Evolutionary conservation across 2,888 invertebrate genomes (phyloP), one percentile per base, ranked within the genome.

Genomic region (Cephus spinipes): DNA sequence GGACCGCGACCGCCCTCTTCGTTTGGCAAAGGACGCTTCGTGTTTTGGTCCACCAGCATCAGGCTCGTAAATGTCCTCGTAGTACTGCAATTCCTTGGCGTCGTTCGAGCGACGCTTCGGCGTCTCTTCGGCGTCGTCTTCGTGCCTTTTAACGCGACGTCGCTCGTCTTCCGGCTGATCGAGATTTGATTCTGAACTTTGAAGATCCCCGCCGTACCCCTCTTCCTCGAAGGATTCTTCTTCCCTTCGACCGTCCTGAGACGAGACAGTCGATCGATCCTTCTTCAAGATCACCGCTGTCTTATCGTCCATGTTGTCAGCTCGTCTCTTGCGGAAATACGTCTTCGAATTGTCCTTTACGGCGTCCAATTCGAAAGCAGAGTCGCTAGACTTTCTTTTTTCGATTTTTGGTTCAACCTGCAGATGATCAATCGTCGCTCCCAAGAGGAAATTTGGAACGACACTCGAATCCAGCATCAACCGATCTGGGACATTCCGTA

Each of bases 61-160:
- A 23, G 69, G 76, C 74, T 79, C 78, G 68, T 55, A 40, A 78
- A 79, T 68, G n/a, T 81, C 79, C 55, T 78, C 76, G 74, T 76
- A 76, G 34, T 77, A 69, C 40, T 79, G 75, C 68, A 79, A 11
- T 36, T 80, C 75, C 33, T 69, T 76, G 32, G 32, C 30, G 15
- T 11, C 15, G 9, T n/a, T 34, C 30, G 23, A 33, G 23, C 31
- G 12, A 4, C 68, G n/a, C 33, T 12, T 30, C 11, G 55, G 4
- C 69, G 77, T 15, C 11, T 31, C 34, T 3, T 40, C 71, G 32
- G 68, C 68, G 35, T 74, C 74, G 74, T 78, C 55, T 35, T 69
- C 36, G n/a, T 76, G 34, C 12, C 78, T 76, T 32, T 79, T 80
- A 33, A 76, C 74, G 15, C 79, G 79, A 74, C 11, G 55, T 15